Base-by-base conservation (phyloP, 2,113 vertebrate genomes). In the Dipodomys stephensi region DNA sequence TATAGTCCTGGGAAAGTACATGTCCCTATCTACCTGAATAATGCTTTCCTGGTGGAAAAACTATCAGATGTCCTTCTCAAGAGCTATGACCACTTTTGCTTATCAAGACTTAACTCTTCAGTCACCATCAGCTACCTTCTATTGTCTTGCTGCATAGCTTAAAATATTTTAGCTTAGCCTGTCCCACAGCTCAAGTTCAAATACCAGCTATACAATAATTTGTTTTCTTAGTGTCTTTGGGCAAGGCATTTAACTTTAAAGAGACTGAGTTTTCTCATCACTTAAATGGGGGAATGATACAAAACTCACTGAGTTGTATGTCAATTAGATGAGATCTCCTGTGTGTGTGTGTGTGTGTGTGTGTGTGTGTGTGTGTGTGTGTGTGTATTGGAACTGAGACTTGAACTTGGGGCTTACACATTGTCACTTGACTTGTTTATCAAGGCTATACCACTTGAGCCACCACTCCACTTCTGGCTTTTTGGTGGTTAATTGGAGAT, bases 171-270 rank as follows among this genome's bases (percentile, higher is more conserved):
- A 64, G 19, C 25, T 35, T 7, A 2, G 71, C n/a, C 27, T 74
- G n/a, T 15, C 9, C n/a, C 53, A 62, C 0, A n/a, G 64, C n/a
- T 7, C n/a, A 35, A 12, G 39, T 77, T 91, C 88, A 83, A 60
- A 53, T 64, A 57, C 27, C 16, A 79, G 30, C 27, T 68, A 32
- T 68, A n/a, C 53, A 57, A 57, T 23, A 5, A 20, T 72, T 44
- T 72, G 69, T 83, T 68, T 89, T 35, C 35, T 83, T 35, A 23
- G 69, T 83, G 53, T 87, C 25, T 73, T 86, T 16, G 27, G 32
- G 49, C 20, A 32, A 95, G 85, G 32, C 25, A 57, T 11, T 53
- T 84, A 69, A 87, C 23, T 57, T 90, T 64, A 78, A 83, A 84
- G 62, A 93, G 32, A 11, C 69, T 76, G 49, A 65, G 22, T 62